Conservation (phyloP, 1,140 invertebrate species). For the Sminthurinus signatus region DNA sequence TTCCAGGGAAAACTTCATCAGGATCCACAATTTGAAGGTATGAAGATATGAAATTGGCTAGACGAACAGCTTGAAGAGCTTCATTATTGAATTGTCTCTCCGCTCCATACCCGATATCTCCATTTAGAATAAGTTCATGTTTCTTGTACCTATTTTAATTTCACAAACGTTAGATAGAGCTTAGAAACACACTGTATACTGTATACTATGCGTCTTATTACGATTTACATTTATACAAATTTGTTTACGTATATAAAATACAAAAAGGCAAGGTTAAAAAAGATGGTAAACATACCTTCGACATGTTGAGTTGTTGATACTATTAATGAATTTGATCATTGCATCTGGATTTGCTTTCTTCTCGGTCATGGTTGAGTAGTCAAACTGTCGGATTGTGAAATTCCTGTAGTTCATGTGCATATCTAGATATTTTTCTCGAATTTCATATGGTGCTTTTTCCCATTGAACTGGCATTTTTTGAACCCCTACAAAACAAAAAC, state of each 20-base stretch:
- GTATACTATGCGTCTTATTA: too few relatives aligned
- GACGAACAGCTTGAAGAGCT: constrained; percentile 86
- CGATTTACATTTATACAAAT: too few relatives aligned
- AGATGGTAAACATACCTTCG: constrained; percentile 51
- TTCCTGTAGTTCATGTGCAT: constrained; percentile 65
- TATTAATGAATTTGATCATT: constrained; percentile 65
- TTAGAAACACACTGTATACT: too few relatives aligned
- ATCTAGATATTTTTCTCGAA: constrained; percentile 67
- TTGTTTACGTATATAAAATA: too few relatives aligned
- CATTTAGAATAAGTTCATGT: constrained; percentile 66
- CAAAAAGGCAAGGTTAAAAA: constrained; percentile 8
- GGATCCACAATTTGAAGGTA: constrained; percentile 89
- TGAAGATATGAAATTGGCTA: constrained; percentile 91
- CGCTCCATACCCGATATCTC: constrained; percentile 77
- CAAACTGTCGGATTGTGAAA: constrained; percentile 43
- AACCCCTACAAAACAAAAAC: constrained; percentile 55
- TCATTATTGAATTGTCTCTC: constrained; percentile 87
- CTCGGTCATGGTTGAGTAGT: constrained; percentile 50
- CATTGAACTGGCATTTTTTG: constrained; percentile 73
- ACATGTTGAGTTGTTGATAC: constrained; percentile 66
- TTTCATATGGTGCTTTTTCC: constrained; percentile 59
- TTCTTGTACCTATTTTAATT: constrained; percentile 57
- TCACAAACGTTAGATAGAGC: too few relatives aligned
- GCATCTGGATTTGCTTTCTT: constrained; percentile 67
- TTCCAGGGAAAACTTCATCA: constrained; percentile 88